phyloP scores from a whole-genome alignment of 2,113 vertebrate genomes.

The Columba livia region DNA sequence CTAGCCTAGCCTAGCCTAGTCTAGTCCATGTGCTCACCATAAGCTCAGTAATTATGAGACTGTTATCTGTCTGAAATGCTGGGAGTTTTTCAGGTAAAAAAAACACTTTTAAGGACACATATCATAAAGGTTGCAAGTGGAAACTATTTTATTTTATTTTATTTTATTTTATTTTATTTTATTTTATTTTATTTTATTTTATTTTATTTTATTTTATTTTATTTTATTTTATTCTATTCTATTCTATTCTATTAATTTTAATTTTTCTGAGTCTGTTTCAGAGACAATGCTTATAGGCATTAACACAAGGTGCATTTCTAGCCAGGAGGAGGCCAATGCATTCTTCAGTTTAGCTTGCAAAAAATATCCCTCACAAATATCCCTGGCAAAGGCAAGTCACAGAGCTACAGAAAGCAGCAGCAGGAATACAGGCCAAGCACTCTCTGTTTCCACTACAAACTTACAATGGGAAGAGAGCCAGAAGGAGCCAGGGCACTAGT shows the following conservation, averaged over 20 bases:
- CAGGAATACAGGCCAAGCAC: neutral
- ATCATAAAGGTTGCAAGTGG: neutral
- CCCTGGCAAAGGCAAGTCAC: neutral
- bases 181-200: too few relatives aligned
- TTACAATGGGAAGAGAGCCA: neutral
- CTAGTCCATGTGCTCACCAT: rapidly evolving
- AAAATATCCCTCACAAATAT: neutral
- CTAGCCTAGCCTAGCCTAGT: too few relatives aligned
- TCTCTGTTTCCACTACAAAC: neutral
- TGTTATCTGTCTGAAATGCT: neutral
- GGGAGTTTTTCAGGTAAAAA: neutral
- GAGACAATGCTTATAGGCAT: neutral
- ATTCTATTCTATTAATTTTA: too few relatives aligned
- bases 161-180: too few relatives aligned
- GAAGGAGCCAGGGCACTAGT: neutral
- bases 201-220: too few relatives aligned
- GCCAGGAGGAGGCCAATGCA: neutral
- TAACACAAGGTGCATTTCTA: neutral
- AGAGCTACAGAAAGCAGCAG: neutral
- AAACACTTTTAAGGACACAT: neutral
- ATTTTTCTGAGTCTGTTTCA: neutral
- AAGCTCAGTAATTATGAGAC: neutral
- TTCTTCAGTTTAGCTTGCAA: neutral
- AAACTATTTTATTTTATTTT: too few relatives aligned
- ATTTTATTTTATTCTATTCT: too few relatives aligned